A percentile compares a stretch with the other conserved stretches of the same genome.
Evolutionary conservation across 1,140 invertebrate genomes (phyloP).

Genomic region (Anastatus disparis): DNA sequence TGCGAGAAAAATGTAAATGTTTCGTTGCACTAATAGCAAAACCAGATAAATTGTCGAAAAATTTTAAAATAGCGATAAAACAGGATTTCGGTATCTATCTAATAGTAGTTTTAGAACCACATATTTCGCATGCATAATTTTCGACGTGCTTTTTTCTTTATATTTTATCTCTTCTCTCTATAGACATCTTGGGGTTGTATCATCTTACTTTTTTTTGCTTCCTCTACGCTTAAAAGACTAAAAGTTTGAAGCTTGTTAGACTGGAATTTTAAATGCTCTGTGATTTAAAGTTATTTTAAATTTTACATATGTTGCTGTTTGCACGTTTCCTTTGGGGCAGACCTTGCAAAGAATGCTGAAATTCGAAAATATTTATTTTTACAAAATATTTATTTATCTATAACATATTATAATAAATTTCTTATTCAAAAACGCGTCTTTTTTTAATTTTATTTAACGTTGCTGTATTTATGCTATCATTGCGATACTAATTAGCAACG

Average conservation of each 20-base stretch:
- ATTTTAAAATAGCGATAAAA: conserved; percentile 27
- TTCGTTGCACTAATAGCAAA: neutral
- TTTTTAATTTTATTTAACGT: no score
- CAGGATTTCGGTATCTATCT: conserved; percentile 22
- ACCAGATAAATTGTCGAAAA: conserved; percentile 20
- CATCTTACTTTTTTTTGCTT: neutral
- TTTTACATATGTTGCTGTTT: no score
- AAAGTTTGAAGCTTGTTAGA: conserved; percentile 17
- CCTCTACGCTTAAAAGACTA: neutral
- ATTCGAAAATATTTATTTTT: no score
- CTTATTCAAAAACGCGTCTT: no score
- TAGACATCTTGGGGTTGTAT: conserved; percentile 1
- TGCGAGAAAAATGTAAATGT: neutral
- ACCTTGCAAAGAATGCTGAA: no score
- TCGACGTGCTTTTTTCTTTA: neutral
- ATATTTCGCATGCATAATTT: conserved; percentile 28
- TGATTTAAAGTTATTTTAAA: no score
- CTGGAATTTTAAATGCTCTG: conserved; percentile 32
- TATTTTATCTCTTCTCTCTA: neutral
- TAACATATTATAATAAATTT: no score
- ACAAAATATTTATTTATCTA: no score
- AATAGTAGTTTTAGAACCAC: conserved; percentile 14
- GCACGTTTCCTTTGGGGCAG: no score
- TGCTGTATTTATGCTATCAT: no score
- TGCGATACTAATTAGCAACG: no score